Evolutionary conservation across 2,888 invertebrate genomes (phyloP), one percentile per base, ranked within the genome.

Genomic region (Epirrhoe alternata): DNA sequence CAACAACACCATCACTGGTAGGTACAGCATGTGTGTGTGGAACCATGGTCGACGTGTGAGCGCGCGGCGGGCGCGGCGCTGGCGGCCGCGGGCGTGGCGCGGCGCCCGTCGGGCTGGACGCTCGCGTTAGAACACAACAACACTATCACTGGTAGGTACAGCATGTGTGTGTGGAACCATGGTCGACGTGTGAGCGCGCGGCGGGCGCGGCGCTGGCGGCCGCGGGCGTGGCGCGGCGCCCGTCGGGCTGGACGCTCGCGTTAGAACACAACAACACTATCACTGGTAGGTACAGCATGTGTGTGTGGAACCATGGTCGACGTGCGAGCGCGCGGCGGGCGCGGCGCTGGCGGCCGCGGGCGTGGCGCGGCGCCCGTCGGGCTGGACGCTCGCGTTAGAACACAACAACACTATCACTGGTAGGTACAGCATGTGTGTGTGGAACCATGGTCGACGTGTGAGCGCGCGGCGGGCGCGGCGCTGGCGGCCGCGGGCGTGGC

Each of bases 21-120:
- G 69, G 84, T 90, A 8, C 91, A 88, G 12, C 88, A 88, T 53
- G 97, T 98, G 42, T 95, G 96, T 67, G 97, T 98, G 42, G 98
- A 99, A 78, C 97, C 99, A 0, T 99, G 99, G 99, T 98, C 97
- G 6, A 97, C 97, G 12, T 98, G 98, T 77, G 98, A 98, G 88
- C 97, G 98, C 79, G 96, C 96, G 0, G 96, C 96, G 14, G 93
- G 95, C 56, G 83, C 95, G 7, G 97, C 97, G 3, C 94, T 97
- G 10, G 87, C 94, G 0, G 90, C 96, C 3, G 93, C 94, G 2
- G 95, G 95, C 47, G 71, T 89, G 0, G 92, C 94, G 5, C 89
- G 77, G 12, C 66, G 94, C 56, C 92, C 94, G 0, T 89, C 94
- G 51, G 96, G 96, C 53, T 96, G 96, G 96, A 94, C 95, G 2